These are phyloP conservation scores for Coreius guichenoti DNA, from an alignment of 2,797 vertebrate genomes.

Conservation along the genomic window DNA sequence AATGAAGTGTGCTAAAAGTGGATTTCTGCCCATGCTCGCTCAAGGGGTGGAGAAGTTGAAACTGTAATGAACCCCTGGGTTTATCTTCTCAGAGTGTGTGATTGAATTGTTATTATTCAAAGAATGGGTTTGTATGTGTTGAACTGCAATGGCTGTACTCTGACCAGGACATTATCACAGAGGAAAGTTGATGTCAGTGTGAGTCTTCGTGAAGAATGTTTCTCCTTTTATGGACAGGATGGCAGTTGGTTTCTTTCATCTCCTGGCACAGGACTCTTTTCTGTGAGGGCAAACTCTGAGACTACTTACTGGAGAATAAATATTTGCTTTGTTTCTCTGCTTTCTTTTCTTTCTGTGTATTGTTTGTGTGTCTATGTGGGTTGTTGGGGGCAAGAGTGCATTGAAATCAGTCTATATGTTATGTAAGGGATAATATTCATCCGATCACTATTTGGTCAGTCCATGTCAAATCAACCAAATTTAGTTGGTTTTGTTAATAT, in stretches of 20 bases:
- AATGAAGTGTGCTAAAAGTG: constrained; percentile 1
- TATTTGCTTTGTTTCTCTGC: constrained; percentile 16
- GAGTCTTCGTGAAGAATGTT: constrained; percentile 20
- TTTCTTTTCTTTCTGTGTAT: neutral
- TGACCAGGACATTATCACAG: constrained; percentile 27
- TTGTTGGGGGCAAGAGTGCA: neutral
- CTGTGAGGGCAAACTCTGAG: constrained; percentile 26
- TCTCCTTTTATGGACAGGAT: constrained; percentile 57
- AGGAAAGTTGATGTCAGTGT: constrained; percentile 10
- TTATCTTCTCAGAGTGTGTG: constrained; percentile 3
- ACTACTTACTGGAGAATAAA: constrained; percentile 23
- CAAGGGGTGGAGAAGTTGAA: neutral
- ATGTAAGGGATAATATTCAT: neutral
- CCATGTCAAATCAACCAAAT: too few species aligned
- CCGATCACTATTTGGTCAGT: neutral
- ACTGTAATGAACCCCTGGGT: neutral
- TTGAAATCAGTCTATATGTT: neutral
- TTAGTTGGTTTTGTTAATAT: too few species aligned
- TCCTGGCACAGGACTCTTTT: constrained; percentile 35
- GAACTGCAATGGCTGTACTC: constrained; percentile 19
- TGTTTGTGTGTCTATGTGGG: neutral
- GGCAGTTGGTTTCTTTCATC: constrained; percentile 42
- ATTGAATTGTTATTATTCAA: constrained; percentile 17
- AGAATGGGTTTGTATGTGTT: constrained; percentile 10
- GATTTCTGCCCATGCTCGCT: constrained; percentile 1